Evolutionary conservation across 2,888 invertebrate species (phyloP), one percentile per base, ranked within the genome.

Genomic region (Tenodera sinensis): DNA sequence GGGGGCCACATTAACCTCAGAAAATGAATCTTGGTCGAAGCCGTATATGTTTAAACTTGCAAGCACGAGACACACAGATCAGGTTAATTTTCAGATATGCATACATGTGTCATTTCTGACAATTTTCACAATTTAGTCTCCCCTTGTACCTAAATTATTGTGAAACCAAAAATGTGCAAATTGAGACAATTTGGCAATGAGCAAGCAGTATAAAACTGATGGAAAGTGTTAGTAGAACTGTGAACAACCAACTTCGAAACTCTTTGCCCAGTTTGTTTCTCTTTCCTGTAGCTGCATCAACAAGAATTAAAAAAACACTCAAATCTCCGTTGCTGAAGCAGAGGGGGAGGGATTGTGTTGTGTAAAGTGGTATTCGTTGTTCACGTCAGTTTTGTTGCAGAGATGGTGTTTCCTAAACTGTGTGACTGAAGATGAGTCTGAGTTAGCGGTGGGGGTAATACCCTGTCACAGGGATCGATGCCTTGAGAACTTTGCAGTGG

Each of bases 301-400:
- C 54, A 71, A 3, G 54, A 71, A 71, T 71, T 71, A 71, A 71
- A 71, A 71, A 71, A 71, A 71, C 3, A 9, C 15, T 15, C 20
- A 71, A 71, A 71, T 6, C 54, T 20, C 20, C 54, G 4, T 20
- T 71, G 54, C 20, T 20, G 54, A 25, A 71, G 54, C 20, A 25
- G 54, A 71, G 20, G 54, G 20, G 54, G 6, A 71, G 20, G 20
- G 54, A 71, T 71, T 71, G 20, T 71, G 54, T 20, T 71, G 28
- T 81, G 86, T 86, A 86, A 86, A 86, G 86, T 86, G 86, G 81
- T 28, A 86, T 86, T 86, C 86, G 86, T 28, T 86, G 86, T 86
- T 86, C 86, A 86, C 81, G 86, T 86, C 86, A 86, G 30, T 86
- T 86, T 28, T 25, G 81, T 86, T 71, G 54, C 86, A 86, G 71